phyloP scores from a whole-genome alignment of 2,113 vertebrate genomes.

The Baryphthengus martii region DNA sequence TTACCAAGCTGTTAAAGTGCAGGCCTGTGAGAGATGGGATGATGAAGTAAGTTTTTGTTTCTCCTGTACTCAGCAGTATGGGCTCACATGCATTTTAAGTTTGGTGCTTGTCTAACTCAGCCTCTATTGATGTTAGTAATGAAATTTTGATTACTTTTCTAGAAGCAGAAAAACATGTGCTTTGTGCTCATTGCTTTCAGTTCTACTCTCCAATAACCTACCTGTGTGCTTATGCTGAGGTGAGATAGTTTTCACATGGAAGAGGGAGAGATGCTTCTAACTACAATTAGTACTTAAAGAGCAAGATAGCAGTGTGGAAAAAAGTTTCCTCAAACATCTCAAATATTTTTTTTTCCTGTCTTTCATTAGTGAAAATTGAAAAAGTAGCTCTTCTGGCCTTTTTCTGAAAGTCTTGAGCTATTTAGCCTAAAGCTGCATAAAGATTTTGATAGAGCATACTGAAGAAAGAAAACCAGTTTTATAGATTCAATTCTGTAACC shows the following conservation, averaged over 20 bases:
- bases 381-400: not conserved
- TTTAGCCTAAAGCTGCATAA: not conserved
- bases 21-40: not conserved
- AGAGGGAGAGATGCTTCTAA: not conserved
- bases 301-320: not conserved
- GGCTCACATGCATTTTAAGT: accelerated
- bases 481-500: not conserved
- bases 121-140: not conserved
- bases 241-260: not conserved
- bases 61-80: not conserved
- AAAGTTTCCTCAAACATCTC: not conserved
- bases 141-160: not conserved
- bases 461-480: not conserved
- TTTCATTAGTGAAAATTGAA: not conserved
- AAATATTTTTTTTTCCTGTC: not conserved
- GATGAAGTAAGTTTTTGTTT: not conserved
- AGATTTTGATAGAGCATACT: not conserved
- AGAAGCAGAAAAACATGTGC: not conserved
- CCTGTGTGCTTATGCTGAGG: not conserved
- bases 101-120: not conserved
- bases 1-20: not conserved
- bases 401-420: not conserved
- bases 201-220: not conserved
- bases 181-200: not conserved
- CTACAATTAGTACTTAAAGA: not conserved